These are phyloP conservation scores for Tricholaema leucomelas DNA, from an alignment of 2,113 vertebrate species.

Conservation along the genomic window DNA sequence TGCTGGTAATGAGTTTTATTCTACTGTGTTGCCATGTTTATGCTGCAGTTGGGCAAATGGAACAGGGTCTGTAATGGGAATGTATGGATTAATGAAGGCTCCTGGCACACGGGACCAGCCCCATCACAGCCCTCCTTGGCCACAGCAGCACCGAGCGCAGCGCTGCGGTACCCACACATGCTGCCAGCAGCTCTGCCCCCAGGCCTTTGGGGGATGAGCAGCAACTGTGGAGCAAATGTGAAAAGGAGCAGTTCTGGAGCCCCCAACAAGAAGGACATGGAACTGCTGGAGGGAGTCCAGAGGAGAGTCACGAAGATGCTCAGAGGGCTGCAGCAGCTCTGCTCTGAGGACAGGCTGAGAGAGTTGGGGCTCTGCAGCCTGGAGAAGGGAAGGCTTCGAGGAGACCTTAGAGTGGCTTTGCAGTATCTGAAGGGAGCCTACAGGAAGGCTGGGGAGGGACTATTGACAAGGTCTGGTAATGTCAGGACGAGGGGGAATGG, in stretches of 20 bases:
- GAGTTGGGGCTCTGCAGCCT: no score
- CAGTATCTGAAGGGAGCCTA: no score
- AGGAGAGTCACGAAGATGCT: no score
- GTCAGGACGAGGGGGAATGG: no score
- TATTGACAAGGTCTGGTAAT: no score
- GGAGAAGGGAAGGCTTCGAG: no score
- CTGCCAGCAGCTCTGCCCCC: constrained; percentile 23
- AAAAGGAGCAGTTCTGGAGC: constrained; percentile 35
- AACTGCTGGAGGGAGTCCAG: no score
- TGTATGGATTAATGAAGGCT: constrained; percentile 11
- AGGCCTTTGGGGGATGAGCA: neutral
- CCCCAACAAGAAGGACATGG: no score
- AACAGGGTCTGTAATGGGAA: neutral
- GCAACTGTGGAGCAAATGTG: neutral
- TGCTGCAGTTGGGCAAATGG: neutral
- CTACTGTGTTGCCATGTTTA: neutral
- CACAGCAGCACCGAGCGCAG: neutral
- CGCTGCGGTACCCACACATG: neutral
- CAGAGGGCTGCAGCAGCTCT: no score
- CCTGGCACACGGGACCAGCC: neutral
- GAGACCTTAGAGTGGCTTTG: no score
- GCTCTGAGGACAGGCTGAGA: no score
- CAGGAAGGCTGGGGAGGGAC: no score
- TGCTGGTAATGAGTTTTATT: neutral
- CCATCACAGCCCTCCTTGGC: constrained; percentile 26